A percentile compares a stretch with the other conserved stretches of the same genome.
phyloP scores from a whole-genome alignment of 2,888 invertebrate species.

The Stenodema calcarata region DNA sequence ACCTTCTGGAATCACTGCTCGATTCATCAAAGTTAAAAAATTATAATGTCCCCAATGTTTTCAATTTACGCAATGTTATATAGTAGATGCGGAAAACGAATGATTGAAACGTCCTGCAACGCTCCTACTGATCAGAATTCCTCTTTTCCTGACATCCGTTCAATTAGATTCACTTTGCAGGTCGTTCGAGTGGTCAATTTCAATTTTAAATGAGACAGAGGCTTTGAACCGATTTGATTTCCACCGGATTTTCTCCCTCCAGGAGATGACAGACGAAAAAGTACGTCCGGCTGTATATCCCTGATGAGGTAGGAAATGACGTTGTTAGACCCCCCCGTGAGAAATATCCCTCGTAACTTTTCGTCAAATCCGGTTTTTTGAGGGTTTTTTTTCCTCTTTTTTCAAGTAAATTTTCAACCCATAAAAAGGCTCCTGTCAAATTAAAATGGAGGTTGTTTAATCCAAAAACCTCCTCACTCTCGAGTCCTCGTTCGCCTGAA shows the following conservation, averaged over 20 bases:
- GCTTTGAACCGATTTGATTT: neutral
- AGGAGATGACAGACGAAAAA: neutral
- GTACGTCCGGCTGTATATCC: neutral
- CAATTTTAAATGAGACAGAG: neutral
- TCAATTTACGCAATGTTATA: too few species aligned
- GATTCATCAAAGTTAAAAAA: too few species aligned
- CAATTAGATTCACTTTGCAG: neutral
- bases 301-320: neutral
- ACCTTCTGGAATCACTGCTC: too few species aligned
- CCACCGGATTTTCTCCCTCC: neutral
- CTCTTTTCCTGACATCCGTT: neutral
- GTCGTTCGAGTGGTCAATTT: neutral
- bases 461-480: neutral
- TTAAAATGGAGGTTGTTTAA: neutral
- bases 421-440: neutral
- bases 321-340: neutral
- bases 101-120: too few species aligned
- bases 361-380: neutral
- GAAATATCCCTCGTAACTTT: neutral
- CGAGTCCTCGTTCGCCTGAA: neutral
- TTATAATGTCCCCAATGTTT: too few species aligned
- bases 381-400: neutral
- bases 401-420: neutral
- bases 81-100: too few species aligned
- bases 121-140: too few species aligned